These are phyloP conservation scores for Myotis planiceps DNA, from an alignment of 2,797 vertebrate species.

Conservation along the genomic window DNA sequence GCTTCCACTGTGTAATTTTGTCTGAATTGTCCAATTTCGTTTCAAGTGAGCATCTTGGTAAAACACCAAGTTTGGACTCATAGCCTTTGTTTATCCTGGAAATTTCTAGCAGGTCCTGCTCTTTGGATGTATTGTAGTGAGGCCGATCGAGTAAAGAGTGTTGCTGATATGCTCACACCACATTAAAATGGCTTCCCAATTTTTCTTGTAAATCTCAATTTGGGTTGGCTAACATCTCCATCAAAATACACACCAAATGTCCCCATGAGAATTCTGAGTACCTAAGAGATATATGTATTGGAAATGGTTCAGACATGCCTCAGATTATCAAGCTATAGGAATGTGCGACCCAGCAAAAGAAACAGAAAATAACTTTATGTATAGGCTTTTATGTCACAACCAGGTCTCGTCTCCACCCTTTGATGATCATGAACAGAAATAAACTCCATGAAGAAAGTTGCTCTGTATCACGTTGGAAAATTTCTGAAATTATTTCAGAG, in stretches of 20 bases:
- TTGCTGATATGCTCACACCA: neutral
- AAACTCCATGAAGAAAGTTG: neutral
- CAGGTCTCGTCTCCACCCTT: neutral
- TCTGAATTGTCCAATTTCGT: neutral
- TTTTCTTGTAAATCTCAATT: neutral
- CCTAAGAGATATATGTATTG: neutral
- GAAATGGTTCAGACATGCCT: neutral
- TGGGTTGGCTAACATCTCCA: neutral
- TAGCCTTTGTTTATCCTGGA: neutral
- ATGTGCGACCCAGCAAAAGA: neutral
- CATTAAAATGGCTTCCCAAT: neutral
- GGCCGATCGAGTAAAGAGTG: neutral
- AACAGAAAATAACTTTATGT: neutral
- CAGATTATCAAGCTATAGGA: neutral
- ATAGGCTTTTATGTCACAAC: neutral
- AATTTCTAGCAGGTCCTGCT: neutral
- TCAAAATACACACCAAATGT: neutral
- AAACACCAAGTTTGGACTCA: neutral
- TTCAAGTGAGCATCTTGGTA: neutral
- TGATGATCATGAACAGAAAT: neutral
- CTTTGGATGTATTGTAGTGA: neutral
- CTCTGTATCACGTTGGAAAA: neutral
- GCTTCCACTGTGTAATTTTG: neutral
- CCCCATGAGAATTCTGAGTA: neutral
- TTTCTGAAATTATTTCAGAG: neutral